phyloP scores from a whole-genome alignment of 1,140 invertebrate species.

The Battus philenor region DNA sequence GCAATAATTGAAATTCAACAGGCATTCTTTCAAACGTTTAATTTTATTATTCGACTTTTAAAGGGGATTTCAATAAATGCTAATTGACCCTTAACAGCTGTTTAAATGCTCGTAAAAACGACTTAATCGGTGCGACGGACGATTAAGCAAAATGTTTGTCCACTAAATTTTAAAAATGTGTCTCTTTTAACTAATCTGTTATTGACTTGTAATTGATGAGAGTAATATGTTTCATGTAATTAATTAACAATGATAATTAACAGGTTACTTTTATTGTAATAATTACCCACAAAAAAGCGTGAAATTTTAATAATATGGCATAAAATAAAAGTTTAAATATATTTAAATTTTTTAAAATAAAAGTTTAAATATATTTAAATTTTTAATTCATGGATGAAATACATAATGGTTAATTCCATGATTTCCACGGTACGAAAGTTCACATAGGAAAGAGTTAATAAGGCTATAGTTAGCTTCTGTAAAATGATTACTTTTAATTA shows the following conservation, averaged over 20 bases:
- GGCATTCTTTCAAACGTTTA: conserved; percentile 15
- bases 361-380: too few species aligned
- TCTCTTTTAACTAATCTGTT: conserved; percentile 9
- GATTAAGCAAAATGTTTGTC: conserved; percentile 27
- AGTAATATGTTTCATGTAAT: background rate
- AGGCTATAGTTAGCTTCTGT: conserved; percentile 10
- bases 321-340: too few species aligned
- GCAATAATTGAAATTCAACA: background rate
- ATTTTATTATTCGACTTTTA: conserved; percentile 18
- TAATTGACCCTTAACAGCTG: conserved; percentile 32
- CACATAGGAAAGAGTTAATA: background rate
- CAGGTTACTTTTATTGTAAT: too few species aligned
- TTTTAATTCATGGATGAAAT: too few species aligned
- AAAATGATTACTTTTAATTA: conserved; percentile 18
- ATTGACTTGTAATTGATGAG: conserved; percentile 4
- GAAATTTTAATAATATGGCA: too few species aligned
- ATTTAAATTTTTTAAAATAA: too few species aligned
- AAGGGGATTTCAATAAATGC: conserved; percentile 30
- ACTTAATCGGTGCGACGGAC: conserved; percentile 21
- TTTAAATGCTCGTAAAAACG: conserved; percentile 28
- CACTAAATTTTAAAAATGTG: conserved; percentile 16
- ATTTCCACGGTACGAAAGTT: too few species aligned
- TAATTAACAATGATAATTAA: too few species aligned
- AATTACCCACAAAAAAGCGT: too few species aligned
- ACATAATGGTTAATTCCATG: too few species aligned